A percentile compares a stretch with the other conserved stretches of the same genome.
These are phyloP conservation scores for Podabrus alpinus DNA, from an alignment of 2,888 invertebrate genomes.

Conservation along the genomic window DNA sequence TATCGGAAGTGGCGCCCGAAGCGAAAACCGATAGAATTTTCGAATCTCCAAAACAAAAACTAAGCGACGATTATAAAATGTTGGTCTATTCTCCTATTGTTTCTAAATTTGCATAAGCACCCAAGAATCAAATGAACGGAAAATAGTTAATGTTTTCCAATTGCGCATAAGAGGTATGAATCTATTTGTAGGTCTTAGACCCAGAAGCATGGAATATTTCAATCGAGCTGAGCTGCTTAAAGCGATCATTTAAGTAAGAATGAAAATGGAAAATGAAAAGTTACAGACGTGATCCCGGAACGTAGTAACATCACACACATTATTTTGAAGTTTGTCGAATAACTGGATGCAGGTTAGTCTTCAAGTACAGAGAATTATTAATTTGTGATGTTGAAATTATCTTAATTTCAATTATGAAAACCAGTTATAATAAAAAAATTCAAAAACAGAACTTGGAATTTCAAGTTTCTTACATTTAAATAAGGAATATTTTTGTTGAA, in stretches of 20 bases:
- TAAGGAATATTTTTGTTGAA: neutral
- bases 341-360: too few species aligned
- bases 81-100: too few species aligned
- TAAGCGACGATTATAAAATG: too few species aligned
- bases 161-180: too few species aligned
- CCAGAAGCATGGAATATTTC: neutral
- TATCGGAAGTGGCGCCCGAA: too few species aligned
- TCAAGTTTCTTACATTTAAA: neutral
- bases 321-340: too few species aligned
- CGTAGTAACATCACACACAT: neutral
- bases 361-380: neutral
- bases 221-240: neutral
- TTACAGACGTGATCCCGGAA: neutral
- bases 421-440: neutral
- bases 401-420: neutral
- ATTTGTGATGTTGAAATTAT: neutral
- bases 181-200: neutral
- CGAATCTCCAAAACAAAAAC: too few species aligned
- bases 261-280: neutral
- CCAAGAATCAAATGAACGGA: too few species aligned
- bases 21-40: too few species aligned
- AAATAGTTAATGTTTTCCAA: too few species aligned
- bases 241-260: neutral
- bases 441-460: neutral
- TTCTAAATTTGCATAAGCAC: too few species aligned